A percentile compares a stretch with the other conserved stretches of the same genome.
Conservation (phyloP, 2,888 invertebrate genomes). For the Cybosia mesomella region DNA sequence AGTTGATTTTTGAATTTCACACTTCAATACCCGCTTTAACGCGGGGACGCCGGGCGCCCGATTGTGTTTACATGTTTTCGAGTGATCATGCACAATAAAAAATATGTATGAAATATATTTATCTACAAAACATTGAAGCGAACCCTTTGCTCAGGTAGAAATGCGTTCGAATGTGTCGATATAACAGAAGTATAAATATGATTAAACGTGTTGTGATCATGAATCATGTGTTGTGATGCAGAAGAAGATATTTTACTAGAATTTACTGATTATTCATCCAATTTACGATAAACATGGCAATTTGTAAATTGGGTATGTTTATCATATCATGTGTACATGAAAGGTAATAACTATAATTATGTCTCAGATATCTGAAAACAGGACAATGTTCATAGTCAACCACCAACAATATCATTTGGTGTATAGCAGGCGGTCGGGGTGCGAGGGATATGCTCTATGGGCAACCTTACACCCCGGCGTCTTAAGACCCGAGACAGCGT, state of each 20-base stretch:
- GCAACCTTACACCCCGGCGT: too few relatives aligned
- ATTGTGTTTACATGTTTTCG: constrained; percentile 64
- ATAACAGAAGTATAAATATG: constrained; percentile 29
- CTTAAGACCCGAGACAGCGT: too few relatives aligned
- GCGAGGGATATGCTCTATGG: too few relatives aligned
- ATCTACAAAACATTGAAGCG: constrained; percentile 35
- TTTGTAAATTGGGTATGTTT: too few relatives aligned
- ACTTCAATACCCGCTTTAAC: constrained; percentile 75
- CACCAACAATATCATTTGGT: constrained; percentile 13
- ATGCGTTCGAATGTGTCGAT: constrained; percentile 35
- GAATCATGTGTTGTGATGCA: too few relatives aligned
- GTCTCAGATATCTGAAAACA: constrained; percentile 3
- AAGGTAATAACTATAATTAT: not conserved
- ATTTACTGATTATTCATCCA: not conserved
- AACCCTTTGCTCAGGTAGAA: constrained; percentile 41
- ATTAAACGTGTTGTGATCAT: constrained; percentile 38
- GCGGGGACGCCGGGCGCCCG: constrained; percentile 55
- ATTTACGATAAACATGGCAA: too few relatives aligned
- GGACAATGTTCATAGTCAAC: constrained; percentile 16
- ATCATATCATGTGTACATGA: not conserved
- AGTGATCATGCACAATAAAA: constrained; percentile 51
- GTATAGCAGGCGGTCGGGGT: constrained; percentile 12
- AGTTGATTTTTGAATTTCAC: constrained; percentile 86
- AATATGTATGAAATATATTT: constrained; percentile 40
- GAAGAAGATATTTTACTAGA: not conserved